Evolutionary conservation across 1,140 invertebrate genomes (phyloP).

Genomic region (Drosophila sechellia): DNA sequence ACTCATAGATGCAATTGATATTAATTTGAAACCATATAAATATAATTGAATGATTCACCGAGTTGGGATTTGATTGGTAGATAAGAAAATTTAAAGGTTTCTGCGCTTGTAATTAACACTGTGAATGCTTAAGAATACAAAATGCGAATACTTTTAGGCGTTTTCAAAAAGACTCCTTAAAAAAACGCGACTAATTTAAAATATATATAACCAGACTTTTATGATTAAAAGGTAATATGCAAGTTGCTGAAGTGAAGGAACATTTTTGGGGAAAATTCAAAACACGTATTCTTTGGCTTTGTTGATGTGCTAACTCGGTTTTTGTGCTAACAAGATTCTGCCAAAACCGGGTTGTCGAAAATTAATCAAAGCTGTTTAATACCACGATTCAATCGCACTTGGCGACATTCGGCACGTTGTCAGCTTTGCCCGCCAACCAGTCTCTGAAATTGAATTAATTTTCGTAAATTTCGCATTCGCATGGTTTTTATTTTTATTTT

Average conservation of each 20-base stretch:
- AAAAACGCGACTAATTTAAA: too few species aligned
- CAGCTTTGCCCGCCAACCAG: slow-evolving; percentile 32
- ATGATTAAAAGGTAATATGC: slow-evolving; percentile 9
- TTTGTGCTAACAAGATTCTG: slow-evolving; percentile 54
- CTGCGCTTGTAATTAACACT: too few species aligned
- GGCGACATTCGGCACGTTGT: slow-evolving; percentile 57
- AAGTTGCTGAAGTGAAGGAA: slow-evolving; percentile 21
- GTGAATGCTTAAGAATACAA: too few species aligned
- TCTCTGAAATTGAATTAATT: slow-evolving; percentile 58
- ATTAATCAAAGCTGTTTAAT: slow-evolving; percentile 63
- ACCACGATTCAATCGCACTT: slow-evolving; percentile 41
- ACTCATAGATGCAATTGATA: too few species aligned
- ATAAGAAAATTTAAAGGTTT: too few species aligned
- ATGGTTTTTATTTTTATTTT: slow-evolving; percentile 62
- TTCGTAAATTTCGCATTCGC: slow-evolving; percentile 47
- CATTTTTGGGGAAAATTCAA: slow-evolving; percentile 17
- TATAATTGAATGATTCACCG: too few species aligned
- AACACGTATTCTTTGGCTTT: slow-evolving; percentile 51
- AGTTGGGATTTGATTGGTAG: too few species aligned
- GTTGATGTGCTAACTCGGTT: slow-evolving; percentile 18
- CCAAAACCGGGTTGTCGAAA: slow-evolving; percentile 64
- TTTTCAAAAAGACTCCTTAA: too few species aligned
- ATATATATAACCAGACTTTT: too few species aligned
- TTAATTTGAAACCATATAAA: too few species aligned
- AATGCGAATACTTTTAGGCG: too few species aligned